Percentiles rank a stretch among this genome's conserved stretches.
These are phyloP conservation scores for Pararge aegeria DNA, from an alignment of 1,140 invertebrate genomes.

Conservation along the genomic window DNA sequence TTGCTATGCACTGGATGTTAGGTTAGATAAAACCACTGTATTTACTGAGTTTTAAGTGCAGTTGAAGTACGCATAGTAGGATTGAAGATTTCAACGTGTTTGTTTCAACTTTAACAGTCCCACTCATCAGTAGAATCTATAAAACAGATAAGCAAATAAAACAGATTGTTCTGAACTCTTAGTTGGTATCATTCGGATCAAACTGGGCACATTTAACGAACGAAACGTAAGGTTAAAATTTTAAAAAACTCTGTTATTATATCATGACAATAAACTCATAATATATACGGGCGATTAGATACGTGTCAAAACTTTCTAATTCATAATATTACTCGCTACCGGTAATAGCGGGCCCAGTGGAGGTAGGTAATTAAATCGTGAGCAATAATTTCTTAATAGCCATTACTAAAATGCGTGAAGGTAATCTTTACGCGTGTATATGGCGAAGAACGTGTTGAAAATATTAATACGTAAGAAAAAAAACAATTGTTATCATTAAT, in stretches of 20 bases:
- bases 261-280: neutral
- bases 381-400: conserved; percentile 56
- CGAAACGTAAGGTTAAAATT: no score
- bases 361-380: conserved; percentile 58
- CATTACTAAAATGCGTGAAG: conserved; percentile 50
- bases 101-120: no score
- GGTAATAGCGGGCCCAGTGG: conserved; percentile 43
- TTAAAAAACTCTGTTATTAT: neutral
- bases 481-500: neutral
- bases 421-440: conserved; percentile 1
- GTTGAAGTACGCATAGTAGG: no score
- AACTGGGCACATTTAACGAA: no score
- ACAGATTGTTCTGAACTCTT: no score
- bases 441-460: conserved; percentile 1
- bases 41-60: no score
- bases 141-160: no score
- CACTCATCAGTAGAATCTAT: no score
- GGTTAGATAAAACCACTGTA: neutral
- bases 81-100: no score
- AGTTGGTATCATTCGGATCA: no score
- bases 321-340: conserved; percentile 32
- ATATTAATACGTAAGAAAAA: neutral
- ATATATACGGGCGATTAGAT: conserved; percentile 3
- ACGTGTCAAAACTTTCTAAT: conserved; percentile 39
- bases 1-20: neutral